phyloP scores from a whole-genome alignment of 1,140 invertebrate species.

The Zaprionus tsacasi region DNA sequence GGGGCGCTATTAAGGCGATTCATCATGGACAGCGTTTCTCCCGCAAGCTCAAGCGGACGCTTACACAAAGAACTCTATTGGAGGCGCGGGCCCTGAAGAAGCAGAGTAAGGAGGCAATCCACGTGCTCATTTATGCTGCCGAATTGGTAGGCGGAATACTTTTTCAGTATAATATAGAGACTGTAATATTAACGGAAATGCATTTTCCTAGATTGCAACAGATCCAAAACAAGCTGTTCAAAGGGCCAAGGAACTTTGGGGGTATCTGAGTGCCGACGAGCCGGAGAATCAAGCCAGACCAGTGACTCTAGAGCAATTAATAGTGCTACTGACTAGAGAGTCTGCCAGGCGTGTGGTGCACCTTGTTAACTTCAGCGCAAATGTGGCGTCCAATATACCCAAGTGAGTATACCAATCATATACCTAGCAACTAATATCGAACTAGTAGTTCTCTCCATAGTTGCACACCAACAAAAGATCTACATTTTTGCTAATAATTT shows the following conservation, averaged over 20 bases:
- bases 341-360: conserved; percentile 90
- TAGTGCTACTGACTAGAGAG: conserved; percentile 90
- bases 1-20: conserved; percentile 87
- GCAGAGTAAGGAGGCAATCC: conserved; percentile 91
- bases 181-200: neutral
- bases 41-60: conserved; percentile 88
- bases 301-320: conserved; percentile 89
- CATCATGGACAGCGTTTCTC: conserved; percentile 90
- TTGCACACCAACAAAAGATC: neutral
- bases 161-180: neutral
- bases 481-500: too few relatives aligned
- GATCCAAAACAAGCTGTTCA: conserved; percentile 90
- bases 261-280: conserved; percentile 89
- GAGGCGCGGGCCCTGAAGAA: conserved; percentile 91
- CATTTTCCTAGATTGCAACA: conserved; percentile 87
- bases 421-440: too few relatives aligned
- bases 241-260: conserved; percentile 90
- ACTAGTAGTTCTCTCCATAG: neutral
- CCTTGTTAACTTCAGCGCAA: conserved; percentile 88
- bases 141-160: conserved; percentile 87
- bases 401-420: conserved; percentile 83
- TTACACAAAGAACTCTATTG: conserved; percentile 89
- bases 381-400: conserved; percentile 86
- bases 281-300: conserved; percentile 93
- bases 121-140: conserved; percentile 89